A percentile compares a stretch with the other conserved stretches of the same genome.
Conservation (phyloP, 2,888 invertebrate genomes). For the Ramazzottius varieornatus region DNA sequence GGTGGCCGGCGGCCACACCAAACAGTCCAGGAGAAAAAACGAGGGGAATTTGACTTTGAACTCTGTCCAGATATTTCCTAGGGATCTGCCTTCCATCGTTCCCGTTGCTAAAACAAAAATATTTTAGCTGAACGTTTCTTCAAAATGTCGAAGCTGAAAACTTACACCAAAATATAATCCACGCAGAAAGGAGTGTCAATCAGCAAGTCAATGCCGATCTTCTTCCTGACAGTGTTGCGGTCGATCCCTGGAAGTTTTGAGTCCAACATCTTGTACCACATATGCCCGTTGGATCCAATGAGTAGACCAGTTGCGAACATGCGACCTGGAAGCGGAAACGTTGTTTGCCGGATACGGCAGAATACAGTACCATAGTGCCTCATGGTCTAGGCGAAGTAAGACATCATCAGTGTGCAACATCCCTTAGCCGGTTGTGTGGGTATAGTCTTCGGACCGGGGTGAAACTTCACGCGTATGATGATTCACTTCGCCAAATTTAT, state of each 20-base stretch:
- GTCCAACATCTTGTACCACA: conserved; percentile 52
- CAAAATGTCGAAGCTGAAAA: neutral
- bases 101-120: conserved; percentile 43
- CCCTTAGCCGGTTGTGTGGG: too few species aligned
- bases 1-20: conserved; percentile 74
- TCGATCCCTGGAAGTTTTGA: conserved; percentile 13
- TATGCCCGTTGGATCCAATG: conserved; percentile 58
- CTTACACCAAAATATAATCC: conserved; percentile 20
- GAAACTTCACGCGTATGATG: too few species aligned
- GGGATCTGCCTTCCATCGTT: conserved; percentile 37
- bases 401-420: too few species aligned
- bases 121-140: too few species aligned
- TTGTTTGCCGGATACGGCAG: too few species aligned
- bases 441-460: too few species aligned
- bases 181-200: conserved; percentile 25
- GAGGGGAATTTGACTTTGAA: conserved; percentile 27
- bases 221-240: conserved; percentile 33
- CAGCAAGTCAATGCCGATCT: conserved; percentile 32
- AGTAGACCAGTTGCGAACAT: conserved; percentile 50
- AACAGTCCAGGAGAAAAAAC: conserved; percentile 46
- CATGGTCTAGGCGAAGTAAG: too few species aligned
- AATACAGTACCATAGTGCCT: too few species aligned
- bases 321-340: conserved; percentile 26
- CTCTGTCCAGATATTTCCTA: conserved; percentile 33
- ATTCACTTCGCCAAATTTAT: too few species aligned